Percentiles rank a stretch among this genome's conserved stretches.
Evolutionary conservation across 2,888 invertebrate species (phyloP).

Genomic region (Anaspis maculata): DNA sequence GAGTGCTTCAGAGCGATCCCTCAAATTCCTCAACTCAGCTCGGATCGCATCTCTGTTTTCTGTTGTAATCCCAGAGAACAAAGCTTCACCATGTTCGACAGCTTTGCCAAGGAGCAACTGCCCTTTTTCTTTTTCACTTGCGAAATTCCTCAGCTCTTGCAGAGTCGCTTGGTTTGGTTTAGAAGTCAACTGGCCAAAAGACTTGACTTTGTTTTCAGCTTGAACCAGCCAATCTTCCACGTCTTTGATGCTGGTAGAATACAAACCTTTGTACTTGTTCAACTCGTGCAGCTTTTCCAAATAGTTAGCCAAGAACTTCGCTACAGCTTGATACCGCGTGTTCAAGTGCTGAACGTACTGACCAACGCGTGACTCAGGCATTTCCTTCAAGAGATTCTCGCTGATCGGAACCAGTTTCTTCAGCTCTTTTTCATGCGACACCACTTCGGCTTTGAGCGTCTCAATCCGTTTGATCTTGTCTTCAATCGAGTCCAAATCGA

Average conservation of each 20-base stretch:
- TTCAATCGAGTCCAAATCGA: slow-evolving; percentile 60
- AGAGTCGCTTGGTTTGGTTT: slow-evolving; percentile 71
- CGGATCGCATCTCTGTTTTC: slow-evolving; percentile 82
- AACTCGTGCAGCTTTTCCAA: slow-evolving; percentile 65
- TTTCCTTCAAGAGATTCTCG: slow-evolving; percentile 62
- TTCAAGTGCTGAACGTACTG: slow-evolving; percentile 74
- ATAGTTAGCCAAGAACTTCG: slow-evolving; percentile 62
- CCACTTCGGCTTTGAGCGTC: slow-evolving; percentile 54
- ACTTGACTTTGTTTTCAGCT: slow-evolving; percentile 65
- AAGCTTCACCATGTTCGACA: slow-evolving; percentile 78
- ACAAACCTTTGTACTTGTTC: slow-evolving; percentile 60
- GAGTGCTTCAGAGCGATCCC: slow-evolving; percentile 76
- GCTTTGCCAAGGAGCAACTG: slow-evolving; percentile 69
- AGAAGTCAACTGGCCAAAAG: slow-evolving; percentile 64
- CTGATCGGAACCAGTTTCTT: slow-evolving; percentile 59
- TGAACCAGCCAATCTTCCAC: slow-evolving; percentile 74
- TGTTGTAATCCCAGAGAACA: slow-evolving; percentile 73
- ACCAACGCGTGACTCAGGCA: slow-evolving; percentile 74
- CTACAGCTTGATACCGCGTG: slow-evolving; percentile 65
- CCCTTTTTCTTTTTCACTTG: slow-evolving; percentile 69
- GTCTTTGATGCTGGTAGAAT: slow-evolving; percentile 55
- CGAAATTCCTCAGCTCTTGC: slow-evolving; percentile 65
- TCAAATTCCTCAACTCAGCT: slow-evolving; percentile 67
- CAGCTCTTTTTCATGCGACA: slow-evolving; percentile 57
- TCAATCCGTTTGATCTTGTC: slow-evolving; percentile 61